A percentile compares a stretch with the other conserved stretches of the same genome.
phyloP scores from a whole-genome alignment of 1,140 invertebrate genomes.

The Drosophila mayri region DNA sequence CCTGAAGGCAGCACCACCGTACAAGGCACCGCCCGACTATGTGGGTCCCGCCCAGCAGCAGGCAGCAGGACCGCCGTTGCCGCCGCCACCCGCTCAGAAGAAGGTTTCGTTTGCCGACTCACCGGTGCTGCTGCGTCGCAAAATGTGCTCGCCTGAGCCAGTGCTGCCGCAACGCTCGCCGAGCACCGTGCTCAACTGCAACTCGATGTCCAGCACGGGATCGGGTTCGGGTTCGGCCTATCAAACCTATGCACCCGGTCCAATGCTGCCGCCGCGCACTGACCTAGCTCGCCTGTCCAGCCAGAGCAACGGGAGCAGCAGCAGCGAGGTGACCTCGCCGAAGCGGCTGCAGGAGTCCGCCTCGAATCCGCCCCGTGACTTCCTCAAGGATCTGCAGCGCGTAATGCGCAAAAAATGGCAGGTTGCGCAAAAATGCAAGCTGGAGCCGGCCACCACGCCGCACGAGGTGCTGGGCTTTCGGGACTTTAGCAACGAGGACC shows the following conservation, averaged over 20 bases:
- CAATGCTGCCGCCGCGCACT: conserved; percentile 89
- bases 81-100: conserved; percentile 68
- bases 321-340: conserved; percentile 86
- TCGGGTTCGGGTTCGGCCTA: conserved; percentile 29
- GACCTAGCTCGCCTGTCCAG: conserved; percentile 87
- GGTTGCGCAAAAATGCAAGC: conserved; percentile 95
- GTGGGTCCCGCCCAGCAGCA: conserved; percentile 57
- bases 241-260: conserved; percentile 84
- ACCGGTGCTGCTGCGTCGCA: conserved; percentile 78
- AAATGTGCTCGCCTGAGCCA: conserved; percentile 83
- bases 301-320: conserved; percentile 64
- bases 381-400: conserved; percentile 94
- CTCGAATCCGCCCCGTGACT: conserved; percentile 92
- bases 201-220: conserved; percentile 14
- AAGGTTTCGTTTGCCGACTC: conserved; percentile 84
- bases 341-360: conserved; percentile 90
- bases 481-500: conserved; percentile 86
- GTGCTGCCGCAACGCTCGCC: conserved; percentile 57
- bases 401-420: conserved; percentile 98
- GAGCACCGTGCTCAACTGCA: conserved; percentile 57
- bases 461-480: conserved; percentile 96
- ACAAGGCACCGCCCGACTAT: conserved; percentile 84
- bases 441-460: conserved; percentile 93
- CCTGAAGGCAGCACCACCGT: conserved; percentile 77
- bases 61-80: conserved; percentile 11